Conservation (phyloP, 2,113 vertebrate genomes). For the Hyperopisus bebe region DNA sequence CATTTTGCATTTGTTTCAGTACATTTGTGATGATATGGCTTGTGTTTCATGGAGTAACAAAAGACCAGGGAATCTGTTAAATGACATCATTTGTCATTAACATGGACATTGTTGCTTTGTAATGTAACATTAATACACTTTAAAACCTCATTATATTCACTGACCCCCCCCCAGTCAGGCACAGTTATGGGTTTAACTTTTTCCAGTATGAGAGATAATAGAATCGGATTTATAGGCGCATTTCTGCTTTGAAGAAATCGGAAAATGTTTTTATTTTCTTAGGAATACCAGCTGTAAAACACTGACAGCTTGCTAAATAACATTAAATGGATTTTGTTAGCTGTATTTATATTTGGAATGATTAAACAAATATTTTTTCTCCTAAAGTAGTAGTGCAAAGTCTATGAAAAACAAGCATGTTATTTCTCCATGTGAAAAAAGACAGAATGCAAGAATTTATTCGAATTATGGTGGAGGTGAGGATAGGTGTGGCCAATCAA, state of each 20-base stretch:
- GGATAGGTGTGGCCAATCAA: neutral
- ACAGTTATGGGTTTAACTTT: neutral
- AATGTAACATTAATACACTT: neutral
- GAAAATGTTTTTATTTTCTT: neutral
- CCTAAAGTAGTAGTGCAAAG: neutral
- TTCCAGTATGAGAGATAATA: neutral
- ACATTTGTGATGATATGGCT: neutral
- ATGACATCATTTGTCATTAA: neutral
- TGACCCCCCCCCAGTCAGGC: neutral
- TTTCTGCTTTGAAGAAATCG: neutral
- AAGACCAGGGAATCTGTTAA: neutral
- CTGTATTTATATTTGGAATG: neutral
- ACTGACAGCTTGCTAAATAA: neutral
- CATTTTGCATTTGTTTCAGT: slow-evolving; percentile 5
- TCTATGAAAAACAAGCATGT: neutral
- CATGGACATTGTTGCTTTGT: neutral
- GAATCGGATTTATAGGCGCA: neutral
- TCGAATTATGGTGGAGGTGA: neutral
- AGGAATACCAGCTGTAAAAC: neutral
- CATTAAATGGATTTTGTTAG: neutral
- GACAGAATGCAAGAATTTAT: neutral
- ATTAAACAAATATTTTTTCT: neutral
- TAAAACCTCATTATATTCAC: neutral
- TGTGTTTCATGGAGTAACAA: neutral
- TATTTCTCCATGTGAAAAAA: neutral